Evolutionary conservation across 1,140 invertebrate species (phyloP).

Genomic region (Apis mellifera): Amel_HAv3.1 CM009937.2:2192501-2193000

Average conservation of each 20-base stretch:
- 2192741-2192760: neutral
- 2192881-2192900: neutral
- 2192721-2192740: neutral
- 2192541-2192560: neutral
- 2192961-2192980: neutral
- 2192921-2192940: neutral
- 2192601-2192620: neutral
- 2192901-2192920: no score
- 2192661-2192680: neutral
- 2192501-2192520: neutral
- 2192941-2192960: neutral
- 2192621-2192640: slow-evolving; percentile 7
- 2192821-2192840: neutral
- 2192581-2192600: neutral
- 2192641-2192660: neutral
- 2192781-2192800: neutral
- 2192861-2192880: slow-evolving; percentile 15
- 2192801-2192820: no score
- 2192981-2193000: neutral
- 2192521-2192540: neutral
- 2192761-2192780: neutral
- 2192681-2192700: neutral
- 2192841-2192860: neutral
- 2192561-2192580: neutral
- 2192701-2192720: no score